Percentiles rank a stretch among this genome's conserved stretches.
Evolutionary conservation across 1,140 invertebrate genomes (phyloP).

Genomic region (Drosophila chauvacae): DNA sequence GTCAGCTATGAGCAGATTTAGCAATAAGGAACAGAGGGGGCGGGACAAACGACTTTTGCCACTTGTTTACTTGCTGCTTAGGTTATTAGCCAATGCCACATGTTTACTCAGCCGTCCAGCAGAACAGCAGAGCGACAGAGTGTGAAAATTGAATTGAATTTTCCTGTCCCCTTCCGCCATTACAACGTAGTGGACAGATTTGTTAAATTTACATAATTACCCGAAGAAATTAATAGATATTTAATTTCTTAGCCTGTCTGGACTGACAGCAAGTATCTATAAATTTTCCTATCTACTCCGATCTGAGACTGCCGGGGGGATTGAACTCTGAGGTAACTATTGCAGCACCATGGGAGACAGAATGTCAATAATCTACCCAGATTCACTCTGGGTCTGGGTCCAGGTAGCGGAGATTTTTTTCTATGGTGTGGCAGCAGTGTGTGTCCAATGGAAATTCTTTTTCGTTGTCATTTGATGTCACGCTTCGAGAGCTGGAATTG

Average conservation of each 20-base stretch:
- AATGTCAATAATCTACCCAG: slow-evolving; percentile 39
- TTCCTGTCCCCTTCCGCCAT: background rate
- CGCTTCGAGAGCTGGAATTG: slow-evolving; percentile 73
- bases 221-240: slow-evolving; percentile 58
- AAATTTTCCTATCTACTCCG: slow-evolving; percentile 53
- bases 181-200: slow-evolving; percentile 8
- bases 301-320: slow-evolving; percentile 23
- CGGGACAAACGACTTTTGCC: slow-evolving; percentile 26
- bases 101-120: slow-evolving; percentile 54
- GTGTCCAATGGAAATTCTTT: slow-evolving; percentile 62
- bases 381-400: slow-evolving; percentile 50
- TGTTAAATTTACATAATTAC: slow-evolving; percentile 62
- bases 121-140: slow-evolving; percentile 3
- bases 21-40: slow-evolving; percentile 8
- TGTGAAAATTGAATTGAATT: slow-evolving; percentile 59
- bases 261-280: slow-evolving; percentile 57
- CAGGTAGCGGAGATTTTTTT: slow-evolving; percentile 28
- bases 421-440: slow-evolving; percentile 4
- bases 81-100: slow-evolving; percentile 78
- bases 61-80: slow-evolving; percentile 74
- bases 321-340: slow-evolving; percentile 33
- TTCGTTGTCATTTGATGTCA: slow-evolving; percentile 75
- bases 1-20: slow-evolving; percentile 6
- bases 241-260: slow-evolving; percentile 19
- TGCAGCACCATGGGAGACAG: slow-evolving; percentile 38